Evolutionary conservation across 2,113 vertebrate species (phyloP).

Genomic region (Alexandromys fortis): DNA sequence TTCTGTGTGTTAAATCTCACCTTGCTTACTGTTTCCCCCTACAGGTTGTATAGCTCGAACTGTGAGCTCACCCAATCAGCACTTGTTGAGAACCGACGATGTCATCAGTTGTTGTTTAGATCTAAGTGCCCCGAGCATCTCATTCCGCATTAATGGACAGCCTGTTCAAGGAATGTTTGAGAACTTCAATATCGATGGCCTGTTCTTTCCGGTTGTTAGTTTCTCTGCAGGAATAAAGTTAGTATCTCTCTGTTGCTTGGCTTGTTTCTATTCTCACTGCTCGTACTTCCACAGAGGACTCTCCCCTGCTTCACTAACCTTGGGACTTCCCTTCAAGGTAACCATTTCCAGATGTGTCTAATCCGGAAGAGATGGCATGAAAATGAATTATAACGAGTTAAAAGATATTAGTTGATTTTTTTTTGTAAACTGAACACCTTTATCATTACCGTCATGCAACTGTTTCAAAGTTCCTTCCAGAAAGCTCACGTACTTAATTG

Average conservation of each 20-base stretch:
- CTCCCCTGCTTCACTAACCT: not conserved
- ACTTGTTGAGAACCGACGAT: conserved; percentile 92
- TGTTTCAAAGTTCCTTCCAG: not conserved
- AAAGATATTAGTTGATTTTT: conserved; percentile 9
- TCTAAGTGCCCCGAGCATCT: conserved; percentile 96
- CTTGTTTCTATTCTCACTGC: not conserved
- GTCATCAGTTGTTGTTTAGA: conserved; percentile 98
- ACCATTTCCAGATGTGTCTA: not conserved
- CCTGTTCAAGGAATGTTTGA: conserved; percentile 99
- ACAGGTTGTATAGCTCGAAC: conserved; percentile 93
- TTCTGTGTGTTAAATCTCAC: not conserved
- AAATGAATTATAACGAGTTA: not conserved
- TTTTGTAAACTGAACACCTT: not conserved
- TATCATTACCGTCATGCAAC: not conserved
- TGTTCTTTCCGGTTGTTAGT: conserved; percentile 97
- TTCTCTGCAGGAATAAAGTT: conserved; percentile 97
- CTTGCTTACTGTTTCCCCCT: not conserved
- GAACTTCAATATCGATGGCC: conserved; percentile 97
- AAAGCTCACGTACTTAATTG: not conserved
- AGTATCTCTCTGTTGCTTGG: conserved; percentile 75
- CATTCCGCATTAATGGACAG: conserved; percentile 97
- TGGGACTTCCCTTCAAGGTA: conserved; percentile 43
- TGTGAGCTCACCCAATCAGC: conserved; percentile 95
- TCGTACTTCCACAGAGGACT: not conserved
- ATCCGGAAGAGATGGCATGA: not conserved